Base-by-base conservation (phyloP, 2,113 vertebrate genomes). In the Brachyhypopomus gauderio region DNA sequence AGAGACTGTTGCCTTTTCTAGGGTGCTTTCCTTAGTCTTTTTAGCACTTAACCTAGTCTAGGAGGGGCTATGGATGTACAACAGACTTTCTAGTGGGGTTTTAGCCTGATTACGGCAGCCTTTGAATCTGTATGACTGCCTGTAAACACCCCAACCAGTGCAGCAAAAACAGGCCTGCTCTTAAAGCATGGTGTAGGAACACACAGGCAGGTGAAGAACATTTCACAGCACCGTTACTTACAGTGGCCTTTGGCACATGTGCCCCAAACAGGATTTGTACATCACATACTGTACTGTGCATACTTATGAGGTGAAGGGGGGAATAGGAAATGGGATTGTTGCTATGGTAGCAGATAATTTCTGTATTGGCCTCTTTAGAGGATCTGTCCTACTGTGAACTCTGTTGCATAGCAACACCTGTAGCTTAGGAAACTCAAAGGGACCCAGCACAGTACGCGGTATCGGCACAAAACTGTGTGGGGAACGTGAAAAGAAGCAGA, bases 371-470 rank as follows among this genome's bases (percentile, higher is more conserved):
- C 72, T 76, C 71, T 79, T 75, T 72, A 75, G 58, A 81, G 36
- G 63, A 73, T 70, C 56, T 78, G 48, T 75, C 64, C 55, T 52
- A 58, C 72, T 48, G 25, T 73, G 48, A 60, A 60, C 34, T 75
- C 66, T 71, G 79, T 86, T 86, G 85, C 85, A 56, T 84, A 70
- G 85, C 78, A 84, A 81, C 81, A 78, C 63, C 75, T 75, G 78
- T 63, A 81, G 69, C n/a, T 81, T 84, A 69, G 58, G 34, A 17
- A 70, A 36, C 62, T 36, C 30, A 14, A 17, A 19, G n/a, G n/a
- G 27, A 56, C 3, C 25, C 34, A n/a, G 36, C 66, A 41, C 20
- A 7, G 20, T 8, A 38, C 19, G 1, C 12, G 45, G 9, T 38
- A 59, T 59, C 66, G 60, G 66, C 6, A 17, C 52, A 55, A 14